A percentile compares a stretch with the other conserved stretches of the same genome.
These are phyloP conservation scores for Hybos culiciformis DNA, from an alignment of 2,888 invertebrate species.

Conservation along the genomic window DNA sequence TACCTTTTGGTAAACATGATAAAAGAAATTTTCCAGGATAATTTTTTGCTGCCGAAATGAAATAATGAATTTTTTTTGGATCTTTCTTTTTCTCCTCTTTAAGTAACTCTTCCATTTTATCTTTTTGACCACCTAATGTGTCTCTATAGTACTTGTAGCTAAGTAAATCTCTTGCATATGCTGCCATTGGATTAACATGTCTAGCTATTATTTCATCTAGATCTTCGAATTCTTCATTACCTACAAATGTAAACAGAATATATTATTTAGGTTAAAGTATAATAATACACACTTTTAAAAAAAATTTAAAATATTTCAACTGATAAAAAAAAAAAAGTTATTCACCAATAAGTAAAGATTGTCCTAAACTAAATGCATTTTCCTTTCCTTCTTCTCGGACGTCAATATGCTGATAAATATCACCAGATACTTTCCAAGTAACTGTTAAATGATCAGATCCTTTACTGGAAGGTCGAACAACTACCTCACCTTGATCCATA, in stretches of 20 bases:
- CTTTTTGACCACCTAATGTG: conserved; percentile 62
- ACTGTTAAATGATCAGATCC: conserved; percentile 92
- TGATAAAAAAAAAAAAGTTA: too few relatives aligned
- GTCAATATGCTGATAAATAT: conserved; percentile 92
- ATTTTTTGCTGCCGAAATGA: conserved; percentile 69
- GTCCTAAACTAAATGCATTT: conserved; percentile 88
- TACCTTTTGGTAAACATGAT: conserved; percentile 78
- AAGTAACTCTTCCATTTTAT: conserved; percentile 75
- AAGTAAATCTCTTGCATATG: conserved; percentile 78
- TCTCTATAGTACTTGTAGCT: conserved; percentile 82
- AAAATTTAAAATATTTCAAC: too few relatives aligned
- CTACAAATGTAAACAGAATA: too few relatives aligned
- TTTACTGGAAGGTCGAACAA: conserved; percentile 94
- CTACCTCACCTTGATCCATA: conserved; percentile 94
- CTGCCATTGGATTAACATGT: conserved; percentile 92
- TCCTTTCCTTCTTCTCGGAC: conserved; percentile 91
- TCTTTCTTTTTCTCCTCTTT: conserved; percentile 82
- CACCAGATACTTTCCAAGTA: conserved; percentile 96
- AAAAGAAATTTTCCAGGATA: conserved; percentile 88
- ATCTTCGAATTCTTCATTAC: conserved; percentile 91
- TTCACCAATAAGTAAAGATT: conserved; percentile 76
- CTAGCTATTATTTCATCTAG: conserved; percentile 98
- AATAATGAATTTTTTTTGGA: conserved; percentile 77
- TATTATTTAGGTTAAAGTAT: too few relatives aligned
- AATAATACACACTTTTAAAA: too few relatives aligned